A percentile compares a stretch with the other conserved stretches of the same genome.
Evolutionary conservation across 2,113 vertebrate genomes (phyloP).

Genomic region (Lontra canadensis): DNA sequence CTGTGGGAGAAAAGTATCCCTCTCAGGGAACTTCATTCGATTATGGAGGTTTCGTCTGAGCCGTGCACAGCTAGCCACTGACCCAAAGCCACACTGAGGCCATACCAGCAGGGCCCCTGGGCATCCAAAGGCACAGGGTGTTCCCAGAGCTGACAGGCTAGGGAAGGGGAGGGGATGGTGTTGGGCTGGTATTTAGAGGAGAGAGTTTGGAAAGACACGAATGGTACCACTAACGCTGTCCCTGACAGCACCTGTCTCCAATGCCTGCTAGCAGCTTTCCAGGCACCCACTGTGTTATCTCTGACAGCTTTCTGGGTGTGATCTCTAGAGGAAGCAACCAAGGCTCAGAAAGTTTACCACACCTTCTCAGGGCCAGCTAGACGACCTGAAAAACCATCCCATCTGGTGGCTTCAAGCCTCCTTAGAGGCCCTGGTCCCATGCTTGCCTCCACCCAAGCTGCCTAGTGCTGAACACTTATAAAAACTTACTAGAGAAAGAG

Average conservation of each 20-base stretch:
- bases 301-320: neutral
- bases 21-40: neutral
- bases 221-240: rapidly evolving
- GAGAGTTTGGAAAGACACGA: neutral
- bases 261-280: neutral
- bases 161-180: neutral
- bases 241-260: rapidly evolving
- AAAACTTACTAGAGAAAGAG: neutral
- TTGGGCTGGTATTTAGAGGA: neutral
- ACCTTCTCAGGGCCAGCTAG: neutral
- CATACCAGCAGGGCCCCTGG: neutral
- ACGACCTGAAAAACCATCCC: neutral
- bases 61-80: too few relatives aligned
- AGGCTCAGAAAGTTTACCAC: neutral
- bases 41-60: neutral
- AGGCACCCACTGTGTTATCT: rapidly evolving
- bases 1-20: neutral
- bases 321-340: neutral
- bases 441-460: neutral
- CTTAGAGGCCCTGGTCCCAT: neutral
- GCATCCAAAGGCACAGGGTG: neutral
- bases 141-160: neutral
- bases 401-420: neutral
- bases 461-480: neutral
- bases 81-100: neutral